Evolutionary conservation across 2,113 vertebrate genomes (phyloP).

Genomic region (Atherinomorus stipes): DNA sequence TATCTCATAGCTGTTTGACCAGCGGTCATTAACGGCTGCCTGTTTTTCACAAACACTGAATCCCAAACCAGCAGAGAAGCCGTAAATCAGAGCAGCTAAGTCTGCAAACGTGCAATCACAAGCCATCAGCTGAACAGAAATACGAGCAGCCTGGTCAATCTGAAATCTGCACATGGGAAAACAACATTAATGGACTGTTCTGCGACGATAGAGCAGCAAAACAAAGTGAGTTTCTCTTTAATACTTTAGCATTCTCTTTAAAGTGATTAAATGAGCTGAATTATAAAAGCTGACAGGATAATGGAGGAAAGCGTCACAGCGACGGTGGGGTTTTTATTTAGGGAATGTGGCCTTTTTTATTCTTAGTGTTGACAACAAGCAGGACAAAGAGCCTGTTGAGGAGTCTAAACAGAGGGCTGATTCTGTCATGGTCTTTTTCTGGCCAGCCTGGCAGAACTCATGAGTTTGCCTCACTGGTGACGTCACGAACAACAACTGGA

Average conservation of each 20-base stretch:
- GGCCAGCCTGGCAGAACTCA: slow-evolving; percentile 33
- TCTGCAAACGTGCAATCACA: neutral
- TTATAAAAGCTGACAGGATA: slow-evolving; percentile 13
- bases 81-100: slow-evolving; percentile 13
- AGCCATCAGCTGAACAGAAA: neutral
- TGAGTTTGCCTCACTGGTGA: slow-evolving; percentile 46
- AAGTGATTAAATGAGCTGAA: neutral
- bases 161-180: neutral
- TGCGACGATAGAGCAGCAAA: too few species aligned
- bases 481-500: slow-evolving; percentile 34
- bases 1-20: slow-evolving; percentile 47
- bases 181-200: too few species aligned
- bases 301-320: neutral
- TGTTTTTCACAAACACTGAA: slow-evolving; percentile 13
- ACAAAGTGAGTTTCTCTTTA: neutral
- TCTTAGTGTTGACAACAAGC: slow-evolving; percentile 11
- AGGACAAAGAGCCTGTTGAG: slow-evolving; percentile 66
- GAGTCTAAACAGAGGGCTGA: slow-evolving; percentile 55
- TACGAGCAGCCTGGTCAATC: neutral
- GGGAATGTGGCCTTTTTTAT: slow-evolving; percentile 26
- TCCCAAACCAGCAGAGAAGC: slow-evolving; percentile 25
- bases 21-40: slow-evolving; percentile 11
- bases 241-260: neutral
- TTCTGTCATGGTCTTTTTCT: slow-evolving; percentile 43
- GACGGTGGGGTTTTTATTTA: slow-evolving; percentile 34